phyloP scores from a whole-genome alignment of 2,797 vertebrate species.

The Rhinatrema bivittatum region DNA sequence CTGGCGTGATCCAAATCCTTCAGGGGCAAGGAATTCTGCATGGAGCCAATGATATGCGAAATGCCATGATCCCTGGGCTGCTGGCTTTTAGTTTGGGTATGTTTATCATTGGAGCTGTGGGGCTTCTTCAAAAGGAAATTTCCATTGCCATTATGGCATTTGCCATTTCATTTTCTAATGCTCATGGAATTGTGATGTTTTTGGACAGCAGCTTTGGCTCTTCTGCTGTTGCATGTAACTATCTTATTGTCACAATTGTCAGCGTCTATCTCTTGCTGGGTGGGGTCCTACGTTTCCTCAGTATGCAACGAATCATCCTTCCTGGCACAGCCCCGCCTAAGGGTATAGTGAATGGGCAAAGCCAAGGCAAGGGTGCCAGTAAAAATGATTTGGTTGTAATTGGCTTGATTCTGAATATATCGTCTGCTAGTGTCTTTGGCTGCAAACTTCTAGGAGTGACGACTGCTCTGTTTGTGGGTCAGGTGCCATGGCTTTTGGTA shows the following conservation, averaged over 20 bases:
- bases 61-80: constrained; percentile 66
- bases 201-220: constrained; percentile 48
- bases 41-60: constrained; percentile 10
- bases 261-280: constrained; percentile 66
- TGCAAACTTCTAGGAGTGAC: constrained; percentile 68
- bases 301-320: constrained; percentile 35
- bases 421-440: constrained; percentile 64
- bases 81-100: constrained; percentile 61
- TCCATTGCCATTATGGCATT: constrained; percentile 53
- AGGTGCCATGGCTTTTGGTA: constrained; percentile 78
- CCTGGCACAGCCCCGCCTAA: constrained; percentile 46
- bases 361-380: not conserved
- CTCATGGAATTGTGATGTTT: constrained; percentile 64
- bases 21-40: constrained; percentile 47
- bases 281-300: constrained; percentile 52
- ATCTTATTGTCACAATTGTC: constrained; percentile 60
- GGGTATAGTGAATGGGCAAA: constrained; percentile 16
- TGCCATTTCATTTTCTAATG: constrained; percentile 59
- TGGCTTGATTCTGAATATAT: constrained; percentile 66
- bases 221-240: constrained; percentile 65
- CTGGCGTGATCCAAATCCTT: constrained; percentile 65
- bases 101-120: constrained; percentile 51
- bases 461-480: constrained; percentile 48
- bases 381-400: constrained; percentile 26
- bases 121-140: constrained; percentile 45